These are phyloP conservation scores for Salmo trutta DNA, from an alignment of 2,797 vertebrate genomes.

Conservation along the genomic window DNA sequence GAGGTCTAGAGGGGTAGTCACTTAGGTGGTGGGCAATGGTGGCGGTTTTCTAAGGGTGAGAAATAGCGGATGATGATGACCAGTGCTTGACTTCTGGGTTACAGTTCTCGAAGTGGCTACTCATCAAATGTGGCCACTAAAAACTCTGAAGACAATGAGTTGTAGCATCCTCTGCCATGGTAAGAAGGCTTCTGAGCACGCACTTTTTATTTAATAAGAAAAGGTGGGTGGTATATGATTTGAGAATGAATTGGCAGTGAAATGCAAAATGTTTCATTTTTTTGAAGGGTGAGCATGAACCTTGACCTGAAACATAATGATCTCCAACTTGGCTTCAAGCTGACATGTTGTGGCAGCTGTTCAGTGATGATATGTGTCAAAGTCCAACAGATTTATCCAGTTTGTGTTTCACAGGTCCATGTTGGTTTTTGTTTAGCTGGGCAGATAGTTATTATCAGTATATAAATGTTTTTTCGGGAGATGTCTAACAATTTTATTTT, in stretches of 20 bases:
- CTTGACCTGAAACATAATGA: neutral
- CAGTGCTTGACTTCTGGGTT: conserved; percentile 56
- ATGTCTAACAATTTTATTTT: neutral
- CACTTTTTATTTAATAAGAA: neutral
- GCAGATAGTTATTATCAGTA: too few relatives aligned
- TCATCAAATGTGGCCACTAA: conserved; percentile 18
- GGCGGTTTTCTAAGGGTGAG: neutral
- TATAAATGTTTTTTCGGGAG: neutral
- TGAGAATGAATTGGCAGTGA: neutral
- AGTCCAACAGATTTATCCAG: neutral
- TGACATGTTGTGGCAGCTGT: neutral
- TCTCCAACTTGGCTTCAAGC: neutral
- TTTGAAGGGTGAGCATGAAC: neutral
- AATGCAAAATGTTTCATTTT: neutral
- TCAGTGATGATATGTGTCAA: neutral
- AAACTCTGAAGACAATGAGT: conserved; percentile 16
- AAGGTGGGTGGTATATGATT: too few relatives aligned
- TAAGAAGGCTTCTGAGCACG: conserved; percentile 45
- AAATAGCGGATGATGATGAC: conserved; percentile 33
- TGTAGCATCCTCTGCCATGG: conserved; percentile 38
- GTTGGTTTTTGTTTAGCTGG: too few relatives aligned
- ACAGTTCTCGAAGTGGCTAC: conserved; percentile 38
- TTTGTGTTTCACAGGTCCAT: conserved; percentile 3
- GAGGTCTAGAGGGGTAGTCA: neutral
- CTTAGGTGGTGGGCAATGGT: neutral